Conservation (phyloP, 2,113 vertebrate genomes). For the Rhinoderma darwinii region DNA sequence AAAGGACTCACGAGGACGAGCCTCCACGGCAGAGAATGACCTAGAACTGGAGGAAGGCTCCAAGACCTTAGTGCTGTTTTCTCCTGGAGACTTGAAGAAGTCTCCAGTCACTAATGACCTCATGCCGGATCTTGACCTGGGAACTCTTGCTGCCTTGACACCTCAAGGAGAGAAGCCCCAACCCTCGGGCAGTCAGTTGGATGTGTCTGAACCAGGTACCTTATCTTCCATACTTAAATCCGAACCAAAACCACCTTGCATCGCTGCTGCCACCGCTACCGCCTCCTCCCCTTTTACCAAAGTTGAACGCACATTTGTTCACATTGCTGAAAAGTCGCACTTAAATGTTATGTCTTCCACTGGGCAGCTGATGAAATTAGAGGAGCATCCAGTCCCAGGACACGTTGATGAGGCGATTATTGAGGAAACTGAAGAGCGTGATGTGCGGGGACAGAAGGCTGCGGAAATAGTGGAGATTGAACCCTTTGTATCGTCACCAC, state of each 20-base stretch:
- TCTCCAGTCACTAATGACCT: constrained; percentile 81
- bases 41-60: constrained; percentile 92
- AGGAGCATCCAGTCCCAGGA: constrained; percentile 69
- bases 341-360: constrained; percentile 93
- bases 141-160: constrained; percentile 76
- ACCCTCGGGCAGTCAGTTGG: constrained; percentile 78
- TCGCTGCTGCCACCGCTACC: constrained; percentile 68
- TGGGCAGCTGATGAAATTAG: constrained; percentile 73
- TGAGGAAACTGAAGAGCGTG: constrained; percentile 67
- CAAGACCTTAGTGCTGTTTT: constrained; percentile 94
- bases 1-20: constrained; percentile 79
- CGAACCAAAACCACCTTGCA: constrained; percentile 78
- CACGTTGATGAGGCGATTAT: constrained; percentile 69
- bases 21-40: constrained; percentile 85
- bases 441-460: constrained; percentile 64
- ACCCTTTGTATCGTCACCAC: constrained; percentile 63
- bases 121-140: constrained; percentile 80
- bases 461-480: constrained; percentile 66
- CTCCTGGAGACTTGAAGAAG: constrained; percentile 92
- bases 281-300: constrained; percentile 93
- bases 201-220: constrained; percentile 84
- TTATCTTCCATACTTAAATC: constrained; percentile 86
- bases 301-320: constrained; percentile 94
- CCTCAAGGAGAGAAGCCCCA: constrained; percentile 80
- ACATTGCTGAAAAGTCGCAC: constrained; percentile 94